These are phyloP conservation scores for Papilio dardanus DNA, from an alignment of 1,140 invertebrate genomes.

Conservation along the genomic window DNA sequence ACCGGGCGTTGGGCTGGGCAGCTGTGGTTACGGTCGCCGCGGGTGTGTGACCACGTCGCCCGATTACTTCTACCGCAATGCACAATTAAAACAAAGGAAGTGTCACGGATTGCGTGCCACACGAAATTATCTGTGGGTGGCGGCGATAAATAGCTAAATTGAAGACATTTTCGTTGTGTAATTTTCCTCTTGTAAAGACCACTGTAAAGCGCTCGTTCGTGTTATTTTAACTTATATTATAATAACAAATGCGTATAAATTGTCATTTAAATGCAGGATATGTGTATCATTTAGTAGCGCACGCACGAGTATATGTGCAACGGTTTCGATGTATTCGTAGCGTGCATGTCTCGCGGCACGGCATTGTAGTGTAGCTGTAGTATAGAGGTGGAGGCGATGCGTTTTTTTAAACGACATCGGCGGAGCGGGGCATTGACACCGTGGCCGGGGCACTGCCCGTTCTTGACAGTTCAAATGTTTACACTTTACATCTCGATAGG, in stretches of 20 bases:
- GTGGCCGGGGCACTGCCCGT: constrained; percentile 77
- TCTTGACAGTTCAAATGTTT: constrained; percentile 82
- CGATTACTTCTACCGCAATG: constrained; percentile 70
- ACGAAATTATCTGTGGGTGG: constrained; percentile 63
- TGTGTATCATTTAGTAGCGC: constrained; percentile 32
- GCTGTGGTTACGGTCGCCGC: constrained; percentile 58
- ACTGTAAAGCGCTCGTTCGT: background rate
- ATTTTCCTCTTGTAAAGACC: constrained; percentile 18
- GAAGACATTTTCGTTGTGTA: constrained; percentile 1
- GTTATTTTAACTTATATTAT: constrained; percentile 1
- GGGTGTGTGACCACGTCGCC: constrained; percentile 62
- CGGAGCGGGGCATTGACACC: constrained; percentile 73
- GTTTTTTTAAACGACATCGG: constrained; percentile 79
- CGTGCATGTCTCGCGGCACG: constrained; percentile 54
- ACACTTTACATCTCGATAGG: constrained; percentile 74
- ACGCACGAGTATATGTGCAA: constrained; percentile 49
- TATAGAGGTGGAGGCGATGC: constrained; percentile 69
- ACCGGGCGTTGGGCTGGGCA: constrained; percentile 56
- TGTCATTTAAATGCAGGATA: background rate
- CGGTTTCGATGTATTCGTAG: constrained; percentile 50
- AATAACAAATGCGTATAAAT: constrained; percentile 8
- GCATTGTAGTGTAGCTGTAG: constrained; percentile 53
- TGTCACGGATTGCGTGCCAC: constrained; percentile 64
- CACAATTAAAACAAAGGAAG: constrained; percentile 73
- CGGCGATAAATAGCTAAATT: constrained; percentile 38